Percentiles rank a stretch among this genome's conserved stretches.
These are phyloP conservation scores for Deroplatys truncata DNA, from an alignment of 2,888 invertebrate genomes.

Conservation along the genomic window DNA sequence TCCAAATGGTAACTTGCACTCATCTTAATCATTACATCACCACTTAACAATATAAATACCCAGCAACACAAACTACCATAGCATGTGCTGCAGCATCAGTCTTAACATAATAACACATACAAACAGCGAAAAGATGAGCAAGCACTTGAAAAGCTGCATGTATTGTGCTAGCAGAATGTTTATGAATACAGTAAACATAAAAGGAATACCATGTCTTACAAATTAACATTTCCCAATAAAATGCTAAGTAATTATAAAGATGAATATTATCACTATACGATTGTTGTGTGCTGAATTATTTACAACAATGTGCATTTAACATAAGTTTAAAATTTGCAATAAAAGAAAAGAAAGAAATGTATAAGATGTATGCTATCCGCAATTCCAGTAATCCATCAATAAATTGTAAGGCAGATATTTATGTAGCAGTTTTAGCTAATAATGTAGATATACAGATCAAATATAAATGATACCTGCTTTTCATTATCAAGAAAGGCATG, in stretches of 20 bases:
- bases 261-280: not conserved
- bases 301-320: not conserved
- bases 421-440: no score
- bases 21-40: not conserved
- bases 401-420: no score
- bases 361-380: not conserved
- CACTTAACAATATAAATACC: not conserved
- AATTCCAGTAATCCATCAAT: not conserved
- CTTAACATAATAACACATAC: not conserved
- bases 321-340: not conserved
- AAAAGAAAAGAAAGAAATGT: not conserved
- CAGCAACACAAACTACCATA: not conserved
- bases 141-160: no score
- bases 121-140: not conserved
- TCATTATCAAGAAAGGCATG: no score
- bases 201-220: not conserved
- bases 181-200: not conserved
- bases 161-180: no score
- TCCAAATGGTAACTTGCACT: not conserved
- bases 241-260: not conserved
- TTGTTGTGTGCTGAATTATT: not conserved
- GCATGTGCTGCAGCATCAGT: not conserved
- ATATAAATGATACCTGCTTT: no score
- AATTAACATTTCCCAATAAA: not conserved
- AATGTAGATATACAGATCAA: no score